Conservation (phyloP, 2,888 invertebrate species). For the Fabriciana adippe region DNA sequence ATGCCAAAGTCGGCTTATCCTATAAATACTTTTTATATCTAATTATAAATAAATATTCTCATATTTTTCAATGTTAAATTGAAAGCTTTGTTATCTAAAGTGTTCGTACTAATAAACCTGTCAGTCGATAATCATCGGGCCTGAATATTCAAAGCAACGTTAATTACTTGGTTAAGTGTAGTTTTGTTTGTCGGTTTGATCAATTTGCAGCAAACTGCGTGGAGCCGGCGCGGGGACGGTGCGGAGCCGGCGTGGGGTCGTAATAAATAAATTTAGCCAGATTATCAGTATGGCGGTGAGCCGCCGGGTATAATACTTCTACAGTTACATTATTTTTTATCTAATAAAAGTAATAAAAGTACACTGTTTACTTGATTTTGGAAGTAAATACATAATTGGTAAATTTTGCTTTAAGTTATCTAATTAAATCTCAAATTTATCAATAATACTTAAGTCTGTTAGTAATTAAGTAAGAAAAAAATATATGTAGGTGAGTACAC, state of each 20-base stretch:
- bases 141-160: conserved; percentile 24
- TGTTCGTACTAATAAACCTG: background rate
- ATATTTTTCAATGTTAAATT: background rate
- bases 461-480: no score
- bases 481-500: no score
- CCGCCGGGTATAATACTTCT: conserved; percentile 36
- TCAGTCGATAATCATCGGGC: background rate
- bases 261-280: conserved; percentile 73
- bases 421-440: no score
- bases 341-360: no score
- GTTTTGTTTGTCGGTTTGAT: conserved; percentile 29
- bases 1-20: no score
- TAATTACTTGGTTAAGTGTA: conserved; percentile 9
- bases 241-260: conserved; percentile 32
- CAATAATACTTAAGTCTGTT: no score
- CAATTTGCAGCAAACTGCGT: conserved; percentile 34
- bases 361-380: no score
- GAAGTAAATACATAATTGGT: no score
- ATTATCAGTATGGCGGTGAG: conserved; percentile 59
- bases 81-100: background rate
- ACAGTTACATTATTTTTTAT: background rate
- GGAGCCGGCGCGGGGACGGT: conserved; percentile 32
- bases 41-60: no score
- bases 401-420: no score
- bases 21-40: no score